Percentiles rank a stretch among this genome's conserved stretches.
Evolutionary conservation across 1,140 invertebrate genomes (phyloP).

Genomic region (Adelges cooleyi): DNA sequence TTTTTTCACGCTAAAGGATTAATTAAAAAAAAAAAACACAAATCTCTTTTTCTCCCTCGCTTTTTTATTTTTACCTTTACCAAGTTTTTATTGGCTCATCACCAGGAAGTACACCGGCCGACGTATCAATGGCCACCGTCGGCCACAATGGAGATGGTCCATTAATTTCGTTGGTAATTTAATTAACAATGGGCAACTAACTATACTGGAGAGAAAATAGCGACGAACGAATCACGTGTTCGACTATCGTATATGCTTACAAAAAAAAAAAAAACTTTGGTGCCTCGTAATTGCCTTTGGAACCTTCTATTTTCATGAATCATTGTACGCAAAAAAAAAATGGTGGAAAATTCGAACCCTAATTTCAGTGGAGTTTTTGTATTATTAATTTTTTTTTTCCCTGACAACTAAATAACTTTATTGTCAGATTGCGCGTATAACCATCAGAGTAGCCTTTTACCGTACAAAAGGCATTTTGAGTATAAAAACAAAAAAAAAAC

Average conservation of each 20-base stretch:
- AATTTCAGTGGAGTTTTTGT: slow-evolving; percentile 8
- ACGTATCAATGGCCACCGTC: slow-evolving; percentile 8
- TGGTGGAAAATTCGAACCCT: slow-evolving; percentile 21
- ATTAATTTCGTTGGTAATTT: slow-evolving; percentile 26
- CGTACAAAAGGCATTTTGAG: not conserved
- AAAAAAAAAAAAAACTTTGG: slow-evolving; percentile 6
- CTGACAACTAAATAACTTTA: slow-evolving; percentile 16
- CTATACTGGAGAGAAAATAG: slow-evolving; percentile 26
- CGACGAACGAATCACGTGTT: slow-evolving; percentile 16
- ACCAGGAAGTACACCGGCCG: slow-evolving; percentile 8
- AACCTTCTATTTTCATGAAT: slow-evolving; percentile 23
- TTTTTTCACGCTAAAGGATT: not conserved
- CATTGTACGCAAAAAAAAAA: slow-evolving; percentile 22
- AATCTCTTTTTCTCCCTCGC: slow-evolving; percentile 3
- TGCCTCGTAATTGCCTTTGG: slow-evolving; percentile 1
- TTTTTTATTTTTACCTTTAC: not conserved
- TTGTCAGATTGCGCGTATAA: not conserved
- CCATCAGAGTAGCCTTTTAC: not conserved
- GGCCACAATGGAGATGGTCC: slow-evolving; percentile 13
- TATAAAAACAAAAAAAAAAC: no score
- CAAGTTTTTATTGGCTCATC: slow-evolving; percentile 22
- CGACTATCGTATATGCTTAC: slow-evolving; percentile 4
- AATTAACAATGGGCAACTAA: slow-evolving; percentile 16
- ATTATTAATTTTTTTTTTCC: slow-evolving; percentile 10
- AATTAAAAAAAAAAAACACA: slow-evolving; percentile 5